A percentile compares a stretch with the other conserved stretches of the same genome.
phyloP scores from a whole-genome alignment of 2,888 invertebrate genomes.

The Synergus japonicus region DNA sequence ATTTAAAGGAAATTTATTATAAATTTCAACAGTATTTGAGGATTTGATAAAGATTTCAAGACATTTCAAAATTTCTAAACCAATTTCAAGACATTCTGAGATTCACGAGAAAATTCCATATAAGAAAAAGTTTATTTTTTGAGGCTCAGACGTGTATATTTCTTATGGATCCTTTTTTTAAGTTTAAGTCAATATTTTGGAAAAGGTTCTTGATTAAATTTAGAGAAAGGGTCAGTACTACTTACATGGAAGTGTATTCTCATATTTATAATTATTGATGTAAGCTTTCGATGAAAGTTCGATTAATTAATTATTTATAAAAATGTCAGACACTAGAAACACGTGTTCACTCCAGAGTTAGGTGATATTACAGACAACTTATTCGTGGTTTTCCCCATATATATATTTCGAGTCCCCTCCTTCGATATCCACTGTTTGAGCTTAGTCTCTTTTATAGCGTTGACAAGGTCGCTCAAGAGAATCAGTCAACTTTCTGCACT shows the following conservation, averaged over 20 bases:
- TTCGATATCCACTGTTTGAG: conserved; percentile 29
- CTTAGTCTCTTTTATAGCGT: conserved; percentile 28
- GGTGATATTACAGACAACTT: conserved; percentile 35
- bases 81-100: no score
- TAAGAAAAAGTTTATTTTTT: no score
- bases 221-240: not conserved
- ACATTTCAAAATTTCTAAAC: no score
- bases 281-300: not conserved
- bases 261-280: conserved; percentile 10
- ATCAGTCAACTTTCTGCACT: conserved; percentile 31
- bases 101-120: no score
- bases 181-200: no score
- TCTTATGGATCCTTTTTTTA: no score
- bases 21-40: no score
- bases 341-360: conserved; percentile 26
- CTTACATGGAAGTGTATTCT: conserved; percentile 37
- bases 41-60: no score
- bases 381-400: conserved; percentile 32
- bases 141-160: no score
- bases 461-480: conserved; percentile 23
- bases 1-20: not conserved
- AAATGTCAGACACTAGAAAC: conserved; percentile 2
- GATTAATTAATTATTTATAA: not conserved
- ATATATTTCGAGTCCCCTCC: conserved; percentile 31
- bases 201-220: not conserved